Evolutionary conservation across 2,113 vertebrate genomes (phyloP), one percentile per base, ranked within the genome.

Genomic region (Lophotis ruficrista): DNA sequence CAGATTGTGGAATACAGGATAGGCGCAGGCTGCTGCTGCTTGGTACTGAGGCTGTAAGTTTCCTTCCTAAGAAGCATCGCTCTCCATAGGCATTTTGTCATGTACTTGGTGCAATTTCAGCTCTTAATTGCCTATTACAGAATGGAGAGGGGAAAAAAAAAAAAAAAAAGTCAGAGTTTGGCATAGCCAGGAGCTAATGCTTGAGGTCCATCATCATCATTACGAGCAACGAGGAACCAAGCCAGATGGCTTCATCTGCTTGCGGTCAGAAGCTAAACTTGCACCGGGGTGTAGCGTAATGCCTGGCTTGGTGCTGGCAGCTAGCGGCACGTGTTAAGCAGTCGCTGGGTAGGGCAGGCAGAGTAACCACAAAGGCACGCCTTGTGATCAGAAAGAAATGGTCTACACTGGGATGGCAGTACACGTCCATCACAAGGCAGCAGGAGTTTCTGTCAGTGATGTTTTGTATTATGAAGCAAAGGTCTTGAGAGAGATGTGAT

Each of bases 1-100:
- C 90, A 97, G 91, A 95, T 75, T 97, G 93, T 94, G 91, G 94
- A 94, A 92, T 97, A 95, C 51, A 94, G 94, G 89, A 91, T 86
- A 84, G 96, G 91, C 2, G 3, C 92, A 24, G 94, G 90, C 95
- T 94, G 91, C 87, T 90, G 94, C 83, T 90, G 58, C 93, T 80
- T 68, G 35, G 71, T 91, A 43, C 82, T 1, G 60, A 89, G 88
- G 87, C 87, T 83, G 70, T 90, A 66, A 85, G 66, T 86, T 88
- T 86, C 51, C 79, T 82, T 83, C 89, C 77, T 33, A 61, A 57
- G 90, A 82, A 88, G 45, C 47, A 62, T 33, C 53, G 41, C 71
- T 90, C 72, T 91, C 83, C 14, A 8, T 5, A 76, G 60, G 61
- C 77, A 83, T 87, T 92, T 94, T 91, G 56, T 85, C 70, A 71